Percentiles rank a stretch among this genome's conserved stretches.
Conservation (phyloP, 1,140 invertebrate species). For the Hypothenemus hampei region DNA sequence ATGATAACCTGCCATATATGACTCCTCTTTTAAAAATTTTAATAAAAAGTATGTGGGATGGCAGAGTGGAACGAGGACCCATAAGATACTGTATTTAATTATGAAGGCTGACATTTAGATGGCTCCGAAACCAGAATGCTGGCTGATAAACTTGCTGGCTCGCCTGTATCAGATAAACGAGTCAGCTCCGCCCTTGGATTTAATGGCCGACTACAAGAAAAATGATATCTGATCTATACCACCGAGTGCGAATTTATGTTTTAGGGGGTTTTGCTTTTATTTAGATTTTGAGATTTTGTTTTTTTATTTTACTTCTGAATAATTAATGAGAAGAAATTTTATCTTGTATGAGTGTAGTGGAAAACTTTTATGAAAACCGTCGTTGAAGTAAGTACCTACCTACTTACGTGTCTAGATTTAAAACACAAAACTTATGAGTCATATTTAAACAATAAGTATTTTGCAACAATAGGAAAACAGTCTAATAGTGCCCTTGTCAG, state of each 20-base stretch:
- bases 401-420: no score
- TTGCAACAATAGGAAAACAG: no score
- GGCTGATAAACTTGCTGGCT: constrained; percentile 32
- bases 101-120: constrained; percentile 38
- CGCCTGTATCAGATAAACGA: constrained; percentile 37
- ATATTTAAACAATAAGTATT: no score
- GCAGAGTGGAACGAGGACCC: constrained; percentile 15
- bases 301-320: no score
- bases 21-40: constrained; percentile 4
- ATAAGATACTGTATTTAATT: constrained; percentile 40
- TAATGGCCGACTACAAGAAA: constrained; percentile 10
- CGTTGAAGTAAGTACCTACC: no score
- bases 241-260: constrained; percentile 1
- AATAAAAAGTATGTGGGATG: not conserved
- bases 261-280: no score
- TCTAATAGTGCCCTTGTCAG: no score
- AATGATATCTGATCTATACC: constrained; percentile 1
- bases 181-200: constrained; percentile 40
- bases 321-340: no score
- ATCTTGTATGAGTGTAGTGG: no score
- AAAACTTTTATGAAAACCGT: no score
- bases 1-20: no score
- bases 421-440: no score
- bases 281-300: not conserved
- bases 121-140: constrained; percentile 33